A percentile compares a stretch with the other conserved stretches of the same genome.
Evolutionary conservation across 2,888 invertebrate species (phyloP).

Genomic region (Drosophila limbata): DNA sequence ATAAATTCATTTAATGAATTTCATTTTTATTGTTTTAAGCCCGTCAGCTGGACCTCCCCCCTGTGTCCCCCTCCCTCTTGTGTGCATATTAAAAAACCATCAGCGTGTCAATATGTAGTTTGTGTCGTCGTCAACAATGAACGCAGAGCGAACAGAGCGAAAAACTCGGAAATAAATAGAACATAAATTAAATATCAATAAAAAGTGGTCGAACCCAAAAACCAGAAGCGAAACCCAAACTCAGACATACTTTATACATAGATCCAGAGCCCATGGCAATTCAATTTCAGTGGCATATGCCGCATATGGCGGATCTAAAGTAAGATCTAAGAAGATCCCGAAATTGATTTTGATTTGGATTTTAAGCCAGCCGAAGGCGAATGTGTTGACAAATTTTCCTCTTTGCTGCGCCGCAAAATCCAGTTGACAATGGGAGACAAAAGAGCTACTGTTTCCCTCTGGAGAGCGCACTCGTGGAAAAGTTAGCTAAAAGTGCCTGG

Average conservation of each 20-base stretch:
- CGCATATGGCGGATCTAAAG: conserved; percentile 16
- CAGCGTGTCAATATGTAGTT: conserved; percentile 83
- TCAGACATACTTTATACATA: background rate
- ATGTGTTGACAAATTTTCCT: conserved; percentile 71
- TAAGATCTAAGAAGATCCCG: conserved; percentile 32
- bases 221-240: conserved; percentile 7
- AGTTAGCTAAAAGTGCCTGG: conserved; percentile 68
- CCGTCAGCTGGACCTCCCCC: conserved; percentile 27
- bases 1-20: conserved; percentile 82
- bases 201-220: conserved; percentile 49
- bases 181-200: conserved; percentile 80
- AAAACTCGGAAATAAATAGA: conserved; percentile 68
- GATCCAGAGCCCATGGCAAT: background rate
- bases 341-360: conserved; percentile 59
- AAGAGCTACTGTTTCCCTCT: conserved; percentile 31
- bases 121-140: conserved; percentile 68
- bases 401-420: conserved; percentile 29
- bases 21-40: conserved; percentile 72
- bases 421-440: conserved; percentile 18
- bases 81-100: conserved; percentile 83
- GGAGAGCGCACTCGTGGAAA: conserved; percentile 61
- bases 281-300: conserved; percentile 37
- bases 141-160: conserved; percentile 23
- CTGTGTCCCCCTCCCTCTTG: conserved; percentile 3
- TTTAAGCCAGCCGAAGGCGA: conserved; percentile 15